Evolutionary conservation across 2,797 vertebrate genomes (phyloP), one percentile per base, ranked within the genome.

Genomic region (Orientallactaga sibirica): DNA sequence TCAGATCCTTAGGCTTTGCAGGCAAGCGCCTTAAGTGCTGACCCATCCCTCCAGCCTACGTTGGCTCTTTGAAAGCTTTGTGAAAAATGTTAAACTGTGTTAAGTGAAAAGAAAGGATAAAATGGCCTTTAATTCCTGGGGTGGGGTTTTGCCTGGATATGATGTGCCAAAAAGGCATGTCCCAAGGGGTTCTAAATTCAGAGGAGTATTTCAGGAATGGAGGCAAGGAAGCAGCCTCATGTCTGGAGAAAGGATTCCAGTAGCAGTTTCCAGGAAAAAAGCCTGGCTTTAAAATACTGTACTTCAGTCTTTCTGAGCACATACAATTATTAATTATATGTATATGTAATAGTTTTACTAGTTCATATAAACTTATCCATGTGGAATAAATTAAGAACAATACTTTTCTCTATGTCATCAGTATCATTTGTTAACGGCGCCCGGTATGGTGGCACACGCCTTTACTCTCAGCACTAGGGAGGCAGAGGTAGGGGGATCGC

Each of bases 31-130:
- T 74, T 41, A 37, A 55, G 9, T 10, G 29, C 43, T 70, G 18
- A 74, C 41, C 22, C 41, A 11, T 61, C 33, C 14, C 24, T 73
- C 55, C 2, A 64, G 62, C 68, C n/a, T 18, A n/a, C 16, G 55
- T 2, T 78, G 41, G 81, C 86, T 92, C 62, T 85, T 79, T 33
- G 70, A 76, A 95, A 91, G 64, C n/a, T 90, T 87, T 90, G 73
- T 79, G 43, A 80, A 94, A 94, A 97, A 92, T 41, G 25, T 88
- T 85, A 24, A 94, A 74, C 7, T 93, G 9, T 48, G 52, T 88
- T 90, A 58, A 48, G 37, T 77, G 55, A 93, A 88, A 93, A 43
- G 41, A 92, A 52, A 48, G 12, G 41, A 89, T 74, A 94, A 92
- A 86, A 48, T 43, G 48, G 61, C 41, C 43, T 70, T 81, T 55